phyloP scores from a whole-genome alignment of 2,113 vertebrate genomes.

The Philantomba maxwellii region DNA sequence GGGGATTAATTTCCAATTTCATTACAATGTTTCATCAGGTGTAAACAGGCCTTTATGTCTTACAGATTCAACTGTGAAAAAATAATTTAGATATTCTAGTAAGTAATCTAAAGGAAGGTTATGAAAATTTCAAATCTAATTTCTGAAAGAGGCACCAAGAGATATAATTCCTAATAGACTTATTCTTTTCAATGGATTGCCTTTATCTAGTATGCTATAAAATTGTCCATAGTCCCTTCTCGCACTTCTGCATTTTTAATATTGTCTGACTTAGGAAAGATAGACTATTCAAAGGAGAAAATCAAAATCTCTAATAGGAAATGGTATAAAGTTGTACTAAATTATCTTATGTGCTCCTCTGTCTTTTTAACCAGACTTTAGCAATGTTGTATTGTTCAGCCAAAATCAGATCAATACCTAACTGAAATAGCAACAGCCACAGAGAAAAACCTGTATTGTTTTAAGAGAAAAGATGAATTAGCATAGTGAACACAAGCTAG shows the following conservation, averaged over 20 bases:
- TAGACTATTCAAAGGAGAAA: neutral
- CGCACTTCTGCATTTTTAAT: neutral
- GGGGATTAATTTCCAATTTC: conserved; percentile 53
- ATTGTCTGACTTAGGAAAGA: neutral
- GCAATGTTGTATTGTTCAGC: neutral
- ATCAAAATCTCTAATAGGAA: neutral
- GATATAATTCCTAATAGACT: neutral
- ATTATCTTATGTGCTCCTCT: neutral
- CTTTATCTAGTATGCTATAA: neutral
- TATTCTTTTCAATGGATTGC: neutral
- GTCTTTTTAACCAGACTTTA: neutral
- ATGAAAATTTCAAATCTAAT: conserved; percentile 22
- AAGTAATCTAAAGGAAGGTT: conserved; percentile 37
- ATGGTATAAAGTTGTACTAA: neutral
- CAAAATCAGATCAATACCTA: conserved; percentile 3
- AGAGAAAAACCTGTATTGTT: neutral
- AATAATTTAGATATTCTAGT: neutral
- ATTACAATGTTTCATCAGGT: conserved; percentile 36
- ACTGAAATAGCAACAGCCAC: neutral
- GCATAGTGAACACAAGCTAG: neutral
- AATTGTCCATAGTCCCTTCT: neutral
- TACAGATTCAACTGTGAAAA: neutral
- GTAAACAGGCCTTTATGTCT: conserved; percentile 15
- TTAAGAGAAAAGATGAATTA: conserved; percentile 41
- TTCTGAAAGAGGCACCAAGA: conserved; percentile 22